Conservation (phyloP, 1,140 invertebrate genomes). For the Danaus melanippus region DNA sequence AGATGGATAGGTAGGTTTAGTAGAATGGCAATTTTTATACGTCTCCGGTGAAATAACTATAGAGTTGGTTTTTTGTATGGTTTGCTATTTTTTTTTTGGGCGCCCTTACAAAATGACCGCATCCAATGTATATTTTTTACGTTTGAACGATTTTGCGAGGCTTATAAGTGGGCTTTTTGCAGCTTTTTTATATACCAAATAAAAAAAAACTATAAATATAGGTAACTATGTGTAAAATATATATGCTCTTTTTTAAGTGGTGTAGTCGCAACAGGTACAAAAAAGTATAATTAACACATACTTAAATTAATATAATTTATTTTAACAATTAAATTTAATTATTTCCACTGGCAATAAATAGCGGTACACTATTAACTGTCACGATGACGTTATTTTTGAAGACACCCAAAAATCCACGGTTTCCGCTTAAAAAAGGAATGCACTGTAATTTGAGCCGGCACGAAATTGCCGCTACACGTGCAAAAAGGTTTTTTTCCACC, state of each 20-base stretch:
- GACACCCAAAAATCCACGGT: conserved; percentile 52
- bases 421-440: conserved; percentile 62
- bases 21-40: conserved; percentile 28
- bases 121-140: conserved; percentile 13
- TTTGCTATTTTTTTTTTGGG: conserved; percentile 24
- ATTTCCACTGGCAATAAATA: conserved; percentile 3
- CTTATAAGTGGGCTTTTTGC: conserved; percentile 3
- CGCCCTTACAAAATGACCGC: conserved; percentile 22
- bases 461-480: conserved; percentile 56
- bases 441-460: conserved; percentile 59
- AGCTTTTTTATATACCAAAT: conserved; percentile 4
- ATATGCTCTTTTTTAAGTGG: too few relatives aligned
- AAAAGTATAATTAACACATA: too few relatives aligned
- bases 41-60: conserved; percentile 21
- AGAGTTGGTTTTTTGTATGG: conserved; percentile 28
- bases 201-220: too few relatives aligned
- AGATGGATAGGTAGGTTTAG: conserved; percentile 25
- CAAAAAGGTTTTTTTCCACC: conserved; percentile 45
- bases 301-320: too few relatives aligned
- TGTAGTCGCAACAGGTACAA: too few relatives aligned
- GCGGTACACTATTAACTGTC: conserved; percentile 12
- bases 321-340: not conserved
- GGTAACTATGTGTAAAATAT: too few relatives aligned
- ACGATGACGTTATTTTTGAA: conserved; percentile 34
- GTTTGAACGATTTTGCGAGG: not conserved